phyloP scores from a whole-genome alignment of 2,888 invertebrate genomes.

The Lacanobia wlatinum region DNA sequence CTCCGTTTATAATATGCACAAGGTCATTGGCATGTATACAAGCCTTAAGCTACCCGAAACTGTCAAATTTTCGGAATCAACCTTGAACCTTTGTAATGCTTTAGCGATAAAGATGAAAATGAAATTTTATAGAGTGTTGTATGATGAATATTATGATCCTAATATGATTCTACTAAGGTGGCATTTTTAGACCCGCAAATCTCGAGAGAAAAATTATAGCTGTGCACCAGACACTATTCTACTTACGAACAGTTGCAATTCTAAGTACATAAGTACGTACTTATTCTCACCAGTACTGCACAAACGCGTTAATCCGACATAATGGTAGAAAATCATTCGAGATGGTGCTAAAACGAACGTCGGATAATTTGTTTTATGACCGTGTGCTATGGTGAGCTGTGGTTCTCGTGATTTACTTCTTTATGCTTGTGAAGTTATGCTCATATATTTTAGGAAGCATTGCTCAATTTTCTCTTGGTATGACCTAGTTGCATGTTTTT shows the following conservation, averaged over 20 bases:
- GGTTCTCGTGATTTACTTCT: constrained; percentile 40
- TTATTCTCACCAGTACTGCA: constrained; percentile 4
- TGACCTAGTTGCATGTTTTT: constrained; percentile 13
- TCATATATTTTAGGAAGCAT: constrained; percentile 38
- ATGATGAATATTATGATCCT: too few relatives aligned
- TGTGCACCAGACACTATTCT: not conserved
- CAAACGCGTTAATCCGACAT: constrained; percentile 18
- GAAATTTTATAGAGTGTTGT: too few relatives aligned
- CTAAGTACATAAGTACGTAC: not conserved
- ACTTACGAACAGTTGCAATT: not conserved
- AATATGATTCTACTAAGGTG: too few relatives aligned
- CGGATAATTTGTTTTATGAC: constrained; percentile 45
- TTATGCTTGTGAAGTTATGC: not conserved
- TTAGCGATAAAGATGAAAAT: too few relatives aligned
- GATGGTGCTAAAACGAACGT: constrained; percentile 46
- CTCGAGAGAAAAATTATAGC: too few relatives aligned
- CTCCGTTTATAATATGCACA: too few relatives aligned
- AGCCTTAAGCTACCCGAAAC: too few relatives aligned
- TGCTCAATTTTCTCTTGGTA: constrained; percentile 39
- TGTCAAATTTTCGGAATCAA: too few relatives aligned
- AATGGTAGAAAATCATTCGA: constrained; percentile 43
- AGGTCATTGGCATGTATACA: too few relatives aligned
- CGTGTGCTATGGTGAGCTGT: constrained; percentile 22
- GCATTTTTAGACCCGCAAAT: too few relatives aligned
- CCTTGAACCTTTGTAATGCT: too few relatives aligned